Percentiles rank a stretch among this genome's conserved stretches.
phyloP scores from a whole-genome alignment of 1,140 invertebrate species.

The Argopecten irradians region DNA sequence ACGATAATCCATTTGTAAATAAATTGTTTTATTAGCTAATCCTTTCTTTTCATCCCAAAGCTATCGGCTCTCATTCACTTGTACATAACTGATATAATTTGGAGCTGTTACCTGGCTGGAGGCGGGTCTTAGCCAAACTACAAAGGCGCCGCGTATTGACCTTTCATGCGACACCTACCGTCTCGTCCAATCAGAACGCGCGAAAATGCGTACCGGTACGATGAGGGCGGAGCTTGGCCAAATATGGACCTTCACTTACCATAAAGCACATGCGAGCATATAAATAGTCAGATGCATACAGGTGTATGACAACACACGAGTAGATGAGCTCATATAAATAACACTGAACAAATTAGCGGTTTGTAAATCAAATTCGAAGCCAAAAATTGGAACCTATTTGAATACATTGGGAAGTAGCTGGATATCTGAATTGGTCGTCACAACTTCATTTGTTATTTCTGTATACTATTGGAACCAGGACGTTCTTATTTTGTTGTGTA shows the following conservation, averaged over 20 bases:
- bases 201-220: neutral
- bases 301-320: neutral
- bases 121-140: neutral
- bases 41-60: neutral
- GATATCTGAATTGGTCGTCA: neutral
- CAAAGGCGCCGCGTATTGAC: slow-evolving; percentile 3
- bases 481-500: neutral
- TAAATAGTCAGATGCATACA: neutral
- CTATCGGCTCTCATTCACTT: neutral
- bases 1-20: neutral
- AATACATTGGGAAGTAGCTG: neutral
- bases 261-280: slow-evolving; percentile 9
- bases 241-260: neutral
- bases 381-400: neutral
- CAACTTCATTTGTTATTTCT: neutral
- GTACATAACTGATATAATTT: neutral
- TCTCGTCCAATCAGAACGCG: neutral
- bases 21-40: slow-evolving; percentile 7
- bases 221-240: neutral
- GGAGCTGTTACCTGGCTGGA: neutral
- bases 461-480: neutral
- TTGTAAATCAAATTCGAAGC: neutral
- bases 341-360: neutral
- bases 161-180: neutral
- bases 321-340: neutral